Percentiles rank a stretch among this genome's conserved stretches.
Conservation (phyloP, 2,113 vertebrate species). For the Lamprotornis superbus region DNA sequence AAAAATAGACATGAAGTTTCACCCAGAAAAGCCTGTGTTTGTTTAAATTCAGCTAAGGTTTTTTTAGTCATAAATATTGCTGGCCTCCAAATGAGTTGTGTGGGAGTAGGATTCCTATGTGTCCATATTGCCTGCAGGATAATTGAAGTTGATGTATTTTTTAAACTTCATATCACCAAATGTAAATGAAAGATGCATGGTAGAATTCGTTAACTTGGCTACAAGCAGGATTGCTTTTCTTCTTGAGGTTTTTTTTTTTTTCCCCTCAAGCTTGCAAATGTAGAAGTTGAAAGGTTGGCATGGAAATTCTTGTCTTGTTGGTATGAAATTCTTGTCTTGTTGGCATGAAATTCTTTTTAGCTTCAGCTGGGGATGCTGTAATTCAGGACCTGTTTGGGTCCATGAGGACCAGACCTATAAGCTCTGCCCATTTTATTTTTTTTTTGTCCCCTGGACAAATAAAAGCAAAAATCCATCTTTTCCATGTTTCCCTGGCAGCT, state of each 20-base stretch:
- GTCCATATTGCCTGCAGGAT: conserved; percentile 14
- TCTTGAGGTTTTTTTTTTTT: neutral
- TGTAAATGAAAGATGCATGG: neutral
- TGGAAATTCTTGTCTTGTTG: neutral
- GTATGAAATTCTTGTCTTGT: neutral
- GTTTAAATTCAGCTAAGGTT: neutral
- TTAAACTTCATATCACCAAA: neutral
- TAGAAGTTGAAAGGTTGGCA: neutral
- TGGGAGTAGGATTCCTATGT: conserved; percentile 26
- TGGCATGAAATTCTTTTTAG: neutral
- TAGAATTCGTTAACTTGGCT: neutral
- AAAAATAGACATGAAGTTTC: neutral
- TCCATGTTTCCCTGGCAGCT: neutral
- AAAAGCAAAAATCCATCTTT: neutral
- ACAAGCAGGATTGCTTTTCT: neutral
- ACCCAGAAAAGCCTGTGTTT: neutral
- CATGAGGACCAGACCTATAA: neutral
- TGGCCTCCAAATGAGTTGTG: conserved; percentile 10
- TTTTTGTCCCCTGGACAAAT: neutral
- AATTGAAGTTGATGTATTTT: conserved; percentile 6
- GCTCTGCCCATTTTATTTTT: no score
- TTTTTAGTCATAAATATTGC: conserved; percentile 17
- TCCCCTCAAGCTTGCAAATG: neutral
- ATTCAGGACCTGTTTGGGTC: neutral
- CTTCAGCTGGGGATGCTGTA: neutral